phyloP scores from a whole-genome alignment of 2,113 vertebrate genomes.

The Cyanoliseus patagonus region DNA sequence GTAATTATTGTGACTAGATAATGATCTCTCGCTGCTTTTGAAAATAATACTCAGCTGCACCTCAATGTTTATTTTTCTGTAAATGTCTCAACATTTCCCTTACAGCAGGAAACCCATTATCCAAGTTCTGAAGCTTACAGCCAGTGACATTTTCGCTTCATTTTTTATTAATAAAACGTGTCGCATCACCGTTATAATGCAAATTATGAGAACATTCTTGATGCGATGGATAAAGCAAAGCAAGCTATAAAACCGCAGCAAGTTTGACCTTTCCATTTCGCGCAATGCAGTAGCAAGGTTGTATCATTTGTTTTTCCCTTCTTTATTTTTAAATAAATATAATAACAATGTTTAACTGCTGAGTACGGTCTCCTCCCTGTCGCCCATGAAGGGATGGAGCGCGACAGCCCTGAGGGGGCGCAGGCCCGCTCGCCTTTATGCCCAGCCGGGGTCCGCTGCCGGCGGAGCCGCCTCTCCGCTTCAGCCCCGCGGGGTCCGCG shows the following conservation, averaged over 20 bases:
- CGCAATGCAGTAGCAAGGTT: not conserved
- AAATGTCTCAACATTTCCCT: not conserved
- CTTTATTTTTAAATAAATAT: not conserved
- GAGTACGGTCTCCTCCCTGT: not conserved
- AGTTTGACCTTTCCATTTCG: not conserved
- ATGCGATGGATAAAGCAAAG: not conserved
- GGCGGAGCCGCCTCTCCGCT: not conserved
- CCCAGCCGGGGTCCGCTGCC: not conserved
- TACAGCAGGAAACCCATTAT: not conserved
- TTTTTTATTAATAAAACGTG: not conserved
- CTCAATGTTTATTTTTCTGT: not conserved
- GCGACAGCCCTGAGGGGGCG: not conserved
- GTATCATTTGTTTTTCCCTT: no score
- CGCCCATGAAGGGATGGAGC: not conserved
- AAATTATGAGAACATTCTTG: not conserved
- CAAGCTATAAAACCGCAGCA: not conserved
- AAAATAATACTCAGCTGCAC: not conserved
- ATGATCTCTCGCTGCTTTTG: not conserved
- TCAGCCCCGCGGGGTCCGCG: not conserved
- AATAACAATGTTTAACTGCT: rapidly evolving
- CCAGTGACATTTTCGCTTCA: not conserved
- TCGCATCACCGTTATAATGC: not conserved
- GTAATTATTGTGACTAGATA: slow-evolving; percentile 9
- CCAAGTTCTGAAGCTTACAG: not conserved
- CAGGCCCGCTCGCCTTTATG: not conserved